These are phyloP conservation scores for Myripristis murdjan DNA, from an alignment of 2,797 vertebrate species.

Conservation along the genomic window DNA sequence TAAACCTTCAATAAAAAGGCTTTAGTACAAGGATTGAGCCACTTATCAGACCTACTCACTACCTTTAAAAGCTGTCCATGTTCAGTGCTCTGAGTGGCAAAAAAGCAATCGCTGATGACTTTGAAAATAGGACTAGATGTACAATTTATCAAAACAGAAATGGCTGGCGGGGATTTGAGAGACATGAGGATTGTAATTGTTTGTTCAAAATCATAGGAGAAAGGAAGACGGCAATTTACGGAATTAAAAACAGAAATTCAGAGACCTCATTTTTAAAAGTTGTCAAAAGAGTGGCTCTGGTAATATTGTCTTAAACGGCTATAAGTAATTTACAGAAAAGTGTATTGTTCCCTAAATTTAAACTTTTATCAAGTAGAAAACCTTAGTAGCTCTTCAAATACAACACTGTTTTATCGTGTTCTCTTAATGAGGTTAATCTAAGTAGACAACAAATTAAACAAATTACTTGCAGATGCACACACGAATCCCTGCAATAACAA, in stretches of 20 bases:
- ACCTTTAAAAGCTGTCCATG: slow-evolving; percentile 88
- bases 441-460: slow-evolving; percentile 54
- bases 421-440: slow-evolving; percentile 44
- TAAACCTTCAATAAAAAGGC: slow-evolving; percentile 88
- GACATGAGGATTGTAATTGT: slow-evolving; percentile 78
- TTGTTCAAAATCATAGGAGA: slow-evolving; percentile 75
- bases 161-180: slow-evolving; percentile 71
- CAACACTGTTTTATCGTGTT: slow-evolving; percentile 5
- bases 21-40: slow-evolving; percentile 87
- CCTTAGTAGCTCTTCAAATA: slow-evolving; percentile 3
- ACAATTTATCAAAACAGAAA: slow-evolving; percentile 85
- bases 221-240: slow-evolving; percentile 65
- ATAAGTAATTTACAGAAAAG: slow-evolving; percentile 11
- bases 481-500: slow-evolving; percentile 15
- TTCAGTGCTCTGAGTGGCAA: slow-evolving; percentile 85
- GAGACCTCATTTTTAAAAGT: slow-evolving; percentile 33
- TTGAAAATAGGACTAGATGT: slow-evolving; percentile 86
- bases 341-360: slow-evolving; percentile 17
- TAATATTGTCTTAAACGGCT: slow-evolving; percentile 12
- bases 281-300: slow-evolving; percentile 34
- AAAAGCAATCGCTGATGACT: slow-evolving; percentile 86
- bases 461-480: slow-evolving; percentile 33
- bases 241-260: slow-evolving; percentile 50
- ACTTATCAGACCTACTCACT: slow-evolving; percentile 88
- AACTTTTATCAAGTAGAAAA: slow-evolving; percentile 4